Evolutionary conservation across 2,888 invertebrate species (phyloP), one percentile per base, ranked within the genome.

Genomic region (Drosophila siamana): DNA sequence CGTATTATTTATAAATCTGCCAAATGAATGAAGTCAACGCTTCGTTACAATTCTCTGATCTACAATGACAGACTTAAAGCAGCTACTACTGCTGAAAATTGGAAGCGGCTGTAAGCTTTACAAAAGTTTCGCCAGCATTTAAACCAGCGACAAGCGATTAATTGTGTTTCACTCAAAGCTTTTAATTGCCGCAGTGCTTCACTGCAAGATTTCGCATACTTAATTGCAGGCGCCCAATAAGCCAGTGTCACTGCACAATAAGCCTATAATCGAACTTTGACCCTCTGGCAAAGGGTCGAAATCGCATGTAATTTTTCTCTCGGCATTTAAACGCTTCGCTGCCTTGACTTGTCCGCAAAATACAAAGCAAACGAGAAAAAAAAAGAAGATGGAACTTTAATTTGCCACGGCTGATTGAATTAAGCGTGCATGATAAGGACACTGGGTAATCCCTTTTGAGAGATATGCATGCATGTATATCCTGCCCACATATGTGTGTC

Each of bases 371-470:
- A 59, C 26, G 26, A 44, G 62, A 43, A 55, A 60, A 59, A 44
- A 44, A 44, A 4, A 13, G 24, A 19, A 74, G 74, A 80, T 86
- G 70, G 80, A 77, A 78, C 87, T 85, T 85, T 88, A 80, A 88
- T 88, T 88, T 88, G 88, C 78, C 74, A 88, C 84, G 72, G 70
- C 80, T 84, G 88, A 88, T 85, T 85, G 88, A 85, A 85, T 86
- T 86, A 84, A 82, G 71, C 83, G 70, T 48, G 68, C 65, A 51
- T 69, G 69, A 67, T 62, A 61, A 73, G 78, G 48, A 51, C 62
- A 40, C 22, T 50, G 38, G 41, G 43, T 33, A 36, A 43, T 41
- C 26, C 41, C 41, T 52, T 41, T 19, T 46, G 24, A 59, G 51
- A 38, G 44, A 28, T 30, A 13, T 28, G 28, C 22, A 15, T 19